Base-by-base conservation (phyloP, 2,113 vertebrate species). In the Brachyhypopomus gauderio region DNA sequence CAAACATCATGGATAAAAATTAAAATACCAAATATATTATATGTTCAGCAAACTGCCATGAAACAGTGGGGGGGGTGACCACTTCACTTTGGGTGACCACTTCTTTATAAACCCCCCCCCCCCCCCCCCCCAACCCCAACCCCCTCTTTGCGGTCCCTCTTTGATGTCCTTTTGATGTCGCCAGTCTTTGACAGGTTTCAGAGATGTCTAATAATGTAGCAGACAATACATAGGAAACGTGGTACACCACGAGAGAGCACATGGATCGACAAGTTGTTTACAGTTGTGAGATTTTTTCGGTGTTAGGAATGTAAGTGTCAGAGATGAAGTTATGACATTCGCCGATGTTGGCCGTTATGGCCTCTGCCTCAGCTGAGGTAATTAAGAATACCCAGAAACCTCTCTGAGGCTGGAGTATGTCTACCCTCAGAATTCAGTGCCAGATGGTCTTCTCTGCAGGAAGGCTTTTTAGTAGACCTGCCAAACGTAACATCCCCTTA, bases 381-480 rank as follows among this genome's bases (percentile, higher is more conserved):
- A 77, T 82, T 59, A 76, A 82, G 66, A 48, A 52, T 52, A 59
- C 7, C 23, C 41, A 59, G 30, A 34, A 36, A 71, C 22, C 20
- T 59, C 27, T 72, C 41, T 20, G 36, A 60, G 59, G 58, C 3
- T 27, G 36, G 66, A 41, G 34, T 38, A 5, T 36, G 64, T 6
- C 22, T 14, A 59, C 55, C 25, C 52, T 55, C 72, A 19, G 19
- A 70, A 70, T 22, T 70, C 66, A 22, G 20, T 8, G 25, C 4
- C 74, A 63, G 74, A 76, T 63, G 59, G 74, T 76, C 59, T 41
- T 23, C 34, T 60, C 73, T 30, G 30, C n/a, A 6, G 22, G 34
- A 76, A 62, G 23, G 36, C 30, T 48, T 36, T 41, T 70, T 70
- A 70, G 73, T 75, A 34, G 36, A 75, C 22, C 56, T 75, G 56